These are phyloP conservation scores for Drosophila colorata DNA, from an alignment of 2,888 invertebrate species.

Conservation along the genomic window DNA sequence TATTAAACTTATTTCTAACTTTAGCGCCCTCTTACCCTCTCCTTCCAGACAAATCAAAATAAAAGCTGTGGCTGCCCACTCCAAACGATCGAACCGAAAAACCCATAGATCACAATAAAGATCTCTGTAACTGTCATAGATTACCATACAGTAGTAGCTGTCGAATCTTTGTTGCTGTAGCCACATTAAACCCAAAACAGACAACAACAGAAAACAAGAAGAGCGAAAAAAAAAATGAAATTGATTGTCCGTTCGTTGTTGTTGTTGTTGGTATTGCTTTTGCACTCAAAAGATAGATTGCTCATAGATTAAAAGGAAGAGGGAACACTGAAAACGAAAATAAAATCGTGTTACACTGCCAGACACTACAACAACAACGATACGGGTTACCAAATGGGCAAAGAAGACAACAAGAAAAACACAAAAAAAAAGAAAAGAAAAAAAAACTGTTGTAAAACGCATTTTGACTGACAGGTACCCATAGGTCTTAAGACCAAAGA, in stretches of 20 bases:
- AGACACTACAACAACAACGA: slow-evolving; percentile 43
- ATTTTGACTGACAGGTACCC: slow-evolving; percentile 82
- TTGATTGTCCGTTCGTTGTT: slow-evolving; percentile 62
- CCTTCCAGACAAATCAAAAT: background rate
- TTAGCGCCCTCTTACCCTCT: background rate
- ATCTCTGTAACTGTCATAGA: slow-evolving; percentile 64
- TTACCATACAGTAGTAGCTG: slow-evolving; percentile 71
- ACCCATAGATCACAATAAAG: slow-evolving; percentile 71
- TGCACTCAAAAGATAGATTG: slow-evolving; percentile 76
- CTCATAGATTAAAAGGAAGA: slow-evolving; percentile 53
- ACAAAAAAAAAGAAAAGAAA: slow-evolving; percentile 23
- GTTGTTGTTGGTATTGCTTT: slow-evolving; percentile 52
- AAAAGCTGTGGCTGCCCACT: background rate
- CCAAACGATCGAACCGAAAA: slow-evolving; percentile 1
- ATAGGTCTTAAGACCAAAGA: slow-evolving; percentile 64
- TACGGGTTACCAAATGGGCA: slow-evolving; percentile 76
- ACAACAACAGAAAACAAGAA: slow-evolving; percentile 21
- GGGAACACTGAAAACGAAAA: slow-evolving; percentile 53
- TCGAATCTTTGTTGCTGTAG: slow-evolving; percentile 49
- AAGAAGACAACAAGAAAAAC: slow-evolving; percentile 12
- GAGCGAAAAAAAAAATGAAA: slow-evolving; percentile 39
- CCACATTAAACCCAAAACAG: slow-evolving; percentile 43
- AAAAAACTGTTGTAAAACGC: slow-evolving; percentile 75
- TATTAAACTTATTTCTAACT: too few species aligned
- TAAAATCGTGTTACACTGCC: slow-evolving; percentile 66